phyloP scores from a whole-genome alignment of 2,797 vertebrate genomes.

The Hyperoplus lanceolatus region DNA sequence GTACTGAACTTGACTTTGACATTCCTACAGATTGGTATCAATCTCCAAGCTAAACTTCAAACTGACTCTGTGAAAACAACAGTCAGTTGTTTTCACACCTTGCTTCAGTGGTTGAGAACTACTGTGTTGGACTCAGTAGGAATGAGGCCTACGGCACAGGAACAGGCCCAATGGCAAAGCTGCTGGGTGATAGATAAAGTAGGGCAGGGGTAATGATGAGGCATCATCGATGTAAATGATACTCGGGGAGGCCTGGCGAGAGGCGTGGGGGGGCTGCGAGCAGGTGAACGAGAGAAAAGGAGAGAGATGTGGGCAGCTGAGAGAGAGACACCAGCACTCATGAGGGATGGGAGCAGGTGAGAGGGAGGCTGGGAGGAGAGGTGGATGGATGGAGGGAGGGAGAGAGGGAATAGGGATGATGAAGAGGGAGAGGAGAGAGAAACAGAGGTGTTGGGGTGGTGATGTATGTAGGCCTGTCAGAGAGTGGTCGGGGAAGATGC shows the following conservation, averaged over 20 bases:
- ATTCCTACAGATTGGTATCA: not conserved
- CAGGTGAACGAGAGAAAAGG: conserved; percentile 73
- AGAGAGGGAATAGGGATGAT: conserved; percentile 85
- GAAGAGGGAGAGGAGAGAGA: conserved; percentile 84
- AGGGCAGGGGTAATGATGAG: conserved; percentile 86
- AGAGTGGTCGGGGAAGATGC: conserved; percentile 87
- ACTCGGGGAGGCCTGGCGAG: conserved; percentile 89
- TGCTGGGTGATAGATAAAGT: conserved; percentile 85
- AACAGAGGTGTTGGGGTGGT: conserved; percentile 87
- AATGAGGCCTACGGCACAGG: conserved; percentile 61
- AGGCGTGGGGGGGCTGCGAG: conserved; percentile 62
- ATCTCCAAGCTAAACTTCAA: conserved; percentile 5
- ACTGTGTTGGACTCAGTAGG: conserved; percentile 41
- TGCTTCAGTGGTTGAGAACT: conserved; percentile 29
- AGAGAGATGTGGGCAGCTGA: conserved; percentile 65
- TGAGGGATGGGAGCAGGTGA: conserved; percentile 78
- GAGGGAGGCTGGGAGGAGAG: conserved; percentile 68
- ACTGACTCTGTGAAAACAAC: conserved; percentile 27
- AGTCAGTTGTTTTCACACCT: conserved; percentile 26
- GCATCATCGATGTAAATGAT: conserved; percentile 86
- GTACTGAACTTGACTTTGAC: not conserved
- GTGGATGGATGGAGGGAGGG: conserved; percentile 80
- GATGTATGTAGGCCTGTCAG: conserved; percentile 90
- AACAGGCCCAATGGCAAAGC: conserved; percentile 62
- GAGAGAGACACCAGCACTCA: conserved; percentile 72